Conservation (phyloP, 1,140 invertebrate species). For the Stegodyphus dumicola region DNA sequence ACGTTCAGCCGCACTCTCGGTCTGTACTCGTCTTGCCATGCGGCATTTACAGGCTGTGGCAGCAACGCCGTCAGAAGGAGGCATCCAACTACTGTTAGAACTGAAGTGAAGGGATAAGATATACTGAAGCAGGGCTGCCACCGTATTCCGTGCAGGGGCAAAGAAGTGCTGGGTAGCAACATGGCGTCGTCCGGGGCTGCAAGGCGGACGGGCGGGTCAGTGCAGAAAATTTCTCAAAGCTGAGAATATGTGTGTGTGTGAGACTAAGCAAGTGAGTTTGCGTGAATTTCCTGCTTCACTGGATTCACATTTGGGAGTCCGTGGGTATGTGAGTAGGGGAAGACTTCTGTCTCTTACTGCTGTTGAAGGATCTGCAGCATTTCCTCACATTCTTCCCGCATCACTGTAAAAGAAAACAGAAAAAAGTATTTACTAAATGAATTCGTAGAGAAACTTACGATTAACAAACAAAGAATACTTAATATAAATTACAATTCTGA, state of each 20-base stretch:
- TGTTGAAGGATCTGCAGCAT: background rate
- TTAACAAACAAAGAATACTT: background rate
- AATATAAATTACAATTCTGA: background rate
- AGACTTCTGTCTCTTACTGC: background rate
- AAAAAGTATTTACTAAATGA: background rate
- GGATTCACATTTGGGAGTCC: background rate
- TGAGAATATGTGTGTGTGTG: background rate
- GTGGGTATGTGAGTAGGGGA: background rate
- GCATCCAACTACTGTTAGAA: background rate
- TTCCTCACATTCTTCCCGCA: background rate
- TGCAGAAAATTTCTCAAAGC: background rate
- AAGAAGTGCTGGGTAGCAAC: background rate
- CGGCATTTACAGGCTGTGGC: background rate
- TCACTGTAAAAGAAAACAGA: constrained; percentile 1
- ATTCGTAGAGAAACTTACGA: background rate
- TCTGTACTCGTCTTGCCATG: constrained; percentile 50
- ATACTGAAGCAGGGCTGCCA: background rate
- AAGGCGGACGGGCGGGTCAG: background rate
- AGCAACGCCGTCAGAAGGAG: background rate
- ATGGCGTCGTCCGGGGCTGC: background rate
- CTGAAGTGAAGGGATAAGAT: background rate
- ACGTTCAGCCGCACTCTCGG: constrained; percentile 36
- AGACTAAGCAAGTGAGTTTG: background rate
- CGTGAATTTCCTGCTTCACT: background rate
- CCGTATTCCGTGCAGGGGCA: background rate